Conservation (phyloP, 1,140 invertebrate genomes). For the Pseudoatta argentina region DNA sequence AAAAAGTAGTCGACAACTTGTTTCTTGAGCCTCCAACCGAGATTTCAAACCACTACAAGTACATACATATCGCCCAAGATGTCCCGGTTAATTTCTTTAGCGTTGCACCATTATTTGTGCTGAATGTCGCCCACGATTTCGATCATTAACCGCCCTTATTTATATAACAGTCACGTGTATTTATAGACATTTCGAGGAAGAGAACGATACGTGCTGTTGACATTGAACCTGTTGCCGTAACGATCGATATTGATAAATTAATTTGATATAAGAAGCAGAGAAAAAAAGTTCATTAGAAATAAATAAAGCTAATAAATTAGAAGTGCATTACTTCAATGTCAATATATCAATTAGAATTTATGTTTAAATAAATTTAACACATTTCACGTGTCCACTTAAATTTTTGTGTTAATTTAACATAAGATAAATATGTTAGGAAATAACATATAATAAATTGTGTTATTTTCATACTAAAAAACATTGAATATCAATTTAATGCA, state of each 20-base stretch:
- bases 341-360: not conserved
- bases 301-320: not conserved
- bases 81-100: conserved; percentile 14
- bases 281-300: not conserved
- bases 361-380: no score
- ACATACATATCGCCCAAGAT: not conserved
- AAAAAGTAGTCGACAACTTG: conserved; percentile 17
- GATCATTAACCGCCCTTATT: conserved; percentile 47
- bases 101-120: conserved; percentile 37
- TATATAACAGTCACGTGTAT: conserved; percentile 19
- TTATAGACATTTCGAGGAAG: conserved; percentile 20
- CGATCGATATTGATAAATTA: not conserved
- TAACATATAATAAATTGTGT: no score
- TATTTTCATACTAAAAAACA: no score
- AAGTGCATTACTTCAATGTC: not conserved
- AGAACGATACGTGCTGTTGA: not conserved
- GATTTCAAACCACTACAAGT: not conserved
- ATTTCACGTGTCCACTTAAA: no score
- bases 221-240: conserved; percentile 51
- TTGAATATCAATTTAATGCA: no score
- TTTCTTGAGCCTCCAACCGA: conserved; percentile 19
- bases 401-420: no score
- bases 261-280: not conserved
- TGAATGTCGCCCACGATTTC: conserved; percentile 27
- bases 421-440: no score